Evolutionary conservation across 2,113 vertebrate genomes (phyloP), one percentile per base, ranked within the genome.

Genomic region (Pelmatolapia mariae): DNA sequence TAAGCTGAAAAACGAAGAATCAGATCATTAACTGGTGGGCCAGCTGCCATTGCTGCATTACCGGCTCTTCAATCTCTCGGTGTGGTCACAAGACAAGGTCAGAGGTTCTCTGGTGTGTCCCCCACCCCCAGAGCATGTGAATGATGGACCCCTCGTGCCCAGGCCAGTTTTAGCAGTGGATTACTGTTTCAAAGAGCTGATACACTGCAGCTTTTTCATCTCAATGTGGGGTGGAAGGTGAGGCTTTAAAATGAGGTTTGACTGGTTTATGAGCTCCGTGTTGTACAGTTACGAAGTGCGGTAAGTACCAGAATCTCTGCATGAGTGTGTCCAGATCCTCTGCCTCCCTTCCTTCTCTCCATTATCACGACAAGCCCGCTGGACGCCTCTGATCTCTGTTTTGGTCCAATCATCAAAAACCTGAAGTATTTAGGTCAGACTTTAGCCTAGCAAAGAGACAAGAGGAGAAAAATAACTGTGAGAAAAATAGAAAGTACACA

Each of bases 401-500:
- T 94, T 87, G 87, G 93, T 90, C 90, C 90, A 66, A 83, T 94
- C 94, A 92, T 95, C 86, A 93, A 91, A 90, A 92, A 90, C 81
- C 80, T 88, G 84, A 93, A 92, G 90, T 93, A 95, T 95, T 94
- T 90, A 88, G 94, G 94, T 94, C 94, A 95, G 92, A 86, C 90
- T 92, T 91, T 83, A 92, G 87, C 85, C 80, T 80, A 38, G 91
- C 85, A 90, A 93, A 90, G 53, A 91, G 73, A 91, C 54, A 90
- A 92, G 79, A 89, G 47, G 59, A 87, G 61, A 57, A 90, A 91
- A 87, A 90, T 45, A 89, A 91, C 84, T 81, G 45, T 66, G 86
- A 87, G 66, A 84, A 80, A 90, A 80, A 87, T 33, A 88, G 47
- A 92, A 89, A 92, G 81, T 85, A 87, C 80, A 93, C 82, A 91